Base-by-base conservation (phyloP, 2,888 invertebrate genomes). In the Aporophyla nigra region DNA sequence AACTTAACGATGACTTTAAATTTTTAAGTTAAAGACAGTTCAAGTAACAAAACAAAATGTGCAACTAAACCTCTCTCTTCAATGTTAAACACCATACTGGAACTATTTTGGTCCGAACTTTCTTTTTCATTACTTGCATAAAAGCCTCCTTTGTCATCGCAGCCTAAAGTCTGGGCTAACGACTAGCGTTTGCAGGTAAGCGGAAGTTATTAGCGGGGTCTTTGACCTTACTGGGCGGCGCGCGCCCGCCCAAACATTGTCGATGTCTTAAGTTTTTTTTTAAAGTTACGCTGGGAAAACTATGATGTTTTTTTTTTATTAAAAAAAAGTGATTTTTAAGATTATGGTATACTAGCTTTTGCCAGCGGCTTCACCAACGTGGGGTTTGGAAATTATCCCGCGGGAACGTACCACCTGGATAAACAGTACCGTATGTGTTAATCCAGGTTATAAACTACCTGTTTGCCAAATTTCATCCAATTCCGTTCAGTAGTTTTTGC, bases 141-240 rank as follows among this genome's bases (percentile, higher is more conserved):
- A 88, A 90, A 88, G 78, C 86, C 87, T 63, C 63, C 87, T 91
- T 90, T 89, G 88, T 88, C 84, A 90, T 89, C 84, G 74, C 69
- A 77, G 78, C 66, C 85, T 89, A 86, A 89, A 91, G 91, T 89
- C 91, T 91, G 89, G 78, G 76, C 85, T 83, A 78, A 80, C 81
- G 93, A 93, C 92, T 91, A 91, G 89, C 91, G 91, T 91, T 93
- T 91, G 91, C 94, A 94, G 95, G 95, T 94, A 94, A 91, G 91
- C 95, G 96, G 96, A 96, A 96, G 95, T 96, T 96, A 96, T 95
- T 96, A 96, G 92, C 91, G 93, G 84, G 96, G 93, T 93, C 94
- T 86, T 89, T 92, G 92, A 94, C 91, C 94, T 86, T 62, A 49
- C 69, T 72, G 76, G 78, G 83, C 92, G 90, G 88, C 89, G 90